phyloP scores from a whole-genome alignment of 1,140 invertebrate genomes.

The Holotrichia oblita region DNA sequence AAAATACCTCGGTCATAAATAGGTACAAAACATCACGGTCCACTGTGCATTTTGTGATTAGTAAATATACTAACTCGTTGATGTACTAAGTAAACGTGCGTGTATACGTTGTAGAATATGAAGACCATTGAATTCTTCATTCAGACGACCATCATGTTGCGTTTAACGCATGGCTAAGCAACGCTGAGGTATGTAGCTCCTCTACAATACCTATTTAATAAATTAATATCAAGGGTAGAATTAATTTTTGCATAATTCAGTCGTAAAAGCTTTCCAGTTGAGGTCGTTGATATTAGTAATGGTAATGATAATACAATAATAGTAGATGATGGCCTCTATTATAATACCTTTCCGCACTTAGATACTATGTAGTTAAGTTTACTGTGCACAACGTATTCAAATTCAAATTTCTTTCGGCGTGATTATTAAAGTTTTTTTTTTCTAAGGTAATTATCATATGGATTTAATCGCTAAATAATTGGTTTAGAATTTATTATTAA shows the following conservation, averaged over 20 bases:
- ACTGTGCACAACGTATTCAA: no score
- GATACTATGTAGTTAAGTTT: no score
- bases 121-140: constrained; percentile 6
- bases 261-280: not conserved
- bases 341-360: not conserved
- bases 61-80: not conserved
- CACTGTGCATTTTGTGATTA: constrained; percentile 2
- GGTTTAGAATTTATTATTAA: no score
- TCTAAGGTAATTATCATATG: no score
- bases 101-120: not conserved
- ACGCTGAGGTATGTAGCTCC: not conserved
- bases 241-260: constrained; percentile 23
- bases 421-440: no score
- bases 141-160: not conserved
- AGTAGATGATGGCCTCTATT: not conserved
- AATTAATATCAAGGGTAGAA: constrained; percentile 9
- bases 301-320: not conserved
- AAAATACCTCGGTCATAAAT: not conserved
- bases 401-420: no score
- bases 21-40: not conserved
- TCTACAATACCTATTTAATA: constrained; percentile 13
- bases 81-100: not conserved
- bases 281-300: constrained; percentile 1
- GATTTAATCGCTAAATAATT: no score
- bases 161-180: not conserved